Evolutionary conservation across 2,888 invertebrate genomes (phyloP), one percentile per base, ranked within the genome.

Genomic region (Cetonia aurata): DNA sequence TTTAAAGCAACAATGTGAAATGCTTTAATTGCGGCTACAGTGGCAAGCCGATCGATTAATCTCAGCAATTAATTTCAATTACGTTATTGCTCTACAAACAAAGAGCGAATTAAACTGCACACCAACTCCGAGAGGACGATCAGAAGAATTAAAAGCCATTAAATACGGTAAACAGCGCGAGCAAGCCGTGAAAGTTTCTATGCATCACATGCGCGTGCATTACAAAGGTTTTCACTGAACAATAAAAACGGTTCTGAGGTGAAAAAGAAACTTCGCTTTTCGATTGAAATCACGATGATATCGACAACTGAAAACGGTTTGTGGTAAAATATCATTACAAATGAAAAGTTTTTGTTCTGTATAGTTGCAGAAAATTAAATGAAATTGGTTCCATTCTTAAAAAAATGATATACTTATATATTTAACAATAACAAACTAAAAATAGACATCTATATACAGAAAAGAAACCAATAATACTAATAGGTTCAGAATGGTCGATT

Each of bases 221-320:
- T 65, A 65, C 62, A 50, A 65, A 52, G 50, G 19, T 65, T 65
- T 65, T 65, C 50, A 65, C 62, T 65, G 33, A 50, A 50, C 50
- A 65, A 65, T 65, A 65, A 65, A 62, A 50, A 52, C 31, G 19
- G 15, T 50, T 50, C 37, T 33, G 37, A 41, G 41, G 50, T 19
- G 62, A 13, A 50, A 65, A 65, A 65, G 62, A 65, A 65, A 65
- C 62, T 65, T 65, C 19, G n/a, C 37, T 65, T 65, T 65, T 50
- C 52, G 62, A 48, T 44, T 6, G 33, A 65, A 17, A 8, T 19
- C 15, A 10, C 9, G 2, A 37, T 37, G 9, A 37, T n/a, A n/a
- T 37, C 37, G 37, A 8, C 8, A 37, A 37, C 6, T 37, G 37
- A 10, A 9, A 6, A 1, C 6, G 8, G 37, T 37, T 37, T 6